Evolutionary conservation across 1,140 invertebrate species (phyloP), one percentile per base, ranked within the genome.

Genomic region (Drepana arcuata): DNA sequence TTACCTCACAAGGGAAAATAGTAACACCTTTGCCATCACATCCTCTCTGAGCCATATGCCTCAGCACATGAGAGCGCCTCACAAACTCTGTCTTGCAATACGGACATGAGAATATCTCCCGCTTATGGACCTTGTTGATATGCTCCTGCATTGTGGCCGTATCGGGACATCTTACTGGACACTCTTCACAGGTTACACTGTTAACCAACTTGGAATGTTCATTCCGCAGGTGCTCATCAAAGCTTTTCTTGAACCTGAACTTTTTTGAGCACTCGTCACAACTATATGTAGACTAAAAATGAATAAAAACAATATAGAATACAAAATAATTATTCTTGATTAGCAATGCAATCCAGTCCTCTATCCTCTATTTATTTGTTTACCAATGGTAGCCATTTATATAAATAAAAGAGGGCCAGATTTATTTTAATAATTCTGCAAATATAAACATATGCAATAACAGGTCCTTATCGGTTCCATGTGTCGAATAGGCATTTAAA

Each of bases 1-100:
- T 55, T 60, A 80, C 75, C 41, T 72, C 65, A 66, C 73, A 80
- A 15, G 53, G 49, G 42, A 48, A 69, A 11, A 35, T 32, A 21
- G 31, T 28, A n/a, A 53, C 29, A 23, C 37, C 43, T 14, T 48
- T 41, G 10, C 75, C 72, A 60, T 69, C 54, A 46, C 75, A 81
- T 3, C 75, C 73, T 34, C 44, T 78, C 29, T 81, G 75, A 4
- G 59, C 37, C 53, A 72, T 57, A 37, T 80, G 77, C 15, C 77
- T 37, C 12, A 64, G 29, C 1, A 81, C 77, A 67, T 81, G 77
- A 12, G 69, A 56, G 6, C 48, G 54, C 32, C 77, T 51, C 2
- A 65, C 64, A 63, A 81, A 81, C 28, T 46, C 47, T 21, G 68
- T 67, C 1, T 47, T 35, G 31, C 77, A 81, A 31, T 62, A 48